Percentiles rank a stretch among this genome's conserved stretches.
Conservation (phyloP, 2,888 invertebrate species). For the Leucozona laternaria region DNA sequence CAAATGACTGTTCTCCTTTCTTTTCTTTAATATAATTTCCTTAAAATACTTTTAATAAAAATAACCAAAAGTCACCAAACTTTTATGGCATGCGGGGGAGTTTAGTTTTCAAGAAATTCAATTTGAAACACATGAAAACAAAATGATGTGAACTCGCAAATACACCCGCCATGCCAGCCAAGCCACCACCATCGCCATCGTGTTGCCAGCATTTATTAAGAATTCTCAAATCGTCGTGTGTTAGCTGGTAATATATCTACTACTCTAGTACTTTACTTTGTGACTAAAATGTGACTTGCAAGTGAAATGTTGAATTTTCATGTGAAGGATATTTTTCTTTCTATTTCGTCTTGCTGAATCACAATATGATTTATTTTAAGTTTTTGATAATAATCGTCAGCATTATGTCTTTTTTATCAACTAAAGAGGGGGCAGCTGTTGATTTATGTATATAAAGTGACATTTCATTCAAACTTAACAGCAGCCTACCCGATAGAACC, state of each 20-base stretch:
- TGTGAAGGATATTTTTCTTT: background rate
- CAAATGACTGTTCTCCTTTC: background rate
- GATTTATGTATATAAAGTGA: conserved; percentile 3
- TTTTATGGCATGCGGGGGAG: background rate
- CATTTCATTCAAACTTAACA: background rate
- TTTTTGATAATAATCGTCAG: conserved; percentile 6
- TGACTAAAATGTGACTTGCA: conserved; percentile 12
- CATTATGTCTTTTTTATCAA: background rate
- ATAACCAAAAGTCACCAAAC: background rate
- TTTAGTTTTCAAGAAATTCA: conserved; percentile 50
- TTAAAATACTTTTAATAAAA: background rate
- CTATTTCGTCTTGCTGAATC: background rate
- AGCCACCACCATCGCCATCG: background rate
- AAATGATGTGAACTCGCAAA: conserved; percentile 45
- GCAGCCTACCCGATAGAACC: background rate
- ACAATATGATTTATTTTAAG: conserved; percentile 10
- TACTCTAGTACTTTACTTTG: background rate
- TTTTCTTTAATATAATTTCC: background rate
- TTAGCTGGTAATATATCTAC: background rate
- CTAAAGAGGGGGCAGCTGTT: background rate
- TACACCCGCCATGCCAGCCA: background rate
- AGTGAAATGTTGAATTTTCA: background rate
- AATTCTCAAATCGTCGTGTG: conserved; percentile 31
- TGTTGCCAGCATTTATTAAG: conserved; percentile 29
- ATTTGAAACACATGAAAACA: conserved; percentile 43